These are phyloP conservation scores for Stenolophus ochropezus DNA, from an alignment of 2,888 invertebrate genomes.

Conservation along the genomic window DNA sequence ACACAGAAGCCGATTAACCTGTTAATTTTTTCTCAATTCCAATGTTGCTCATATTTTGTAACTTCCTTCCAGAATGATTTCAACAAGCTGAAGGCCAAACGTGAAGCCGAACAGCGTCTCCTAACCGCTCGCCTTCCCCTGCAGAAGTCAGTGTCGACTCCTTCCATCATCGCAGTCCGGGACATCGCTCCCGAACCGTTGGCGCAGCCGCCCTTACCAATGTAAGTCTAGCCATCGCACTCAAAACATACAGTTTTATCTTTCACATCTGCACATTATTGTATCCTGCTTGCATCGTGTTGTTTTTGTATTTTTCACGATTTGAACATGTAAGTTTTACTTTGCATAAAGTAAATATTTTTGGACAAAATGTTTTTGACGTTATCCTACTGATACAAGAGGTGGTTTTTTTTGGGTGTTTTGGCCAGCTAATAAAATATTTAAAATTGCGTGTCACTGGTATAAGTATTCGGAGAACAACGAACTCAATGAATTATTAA, in stretches of 20 bases:
- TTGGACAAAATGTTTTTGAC: constrained; percentile 23
- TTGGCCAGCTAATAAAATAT: background rate
- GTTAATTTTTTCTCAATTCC: too few relatives aligned
- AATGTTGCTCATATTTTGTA: too few relatives aligned
- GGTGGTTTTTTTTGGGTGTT: background rate
- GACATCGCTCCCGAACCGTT: constrained; percentile 77
- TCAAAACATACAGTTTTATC: constrained; percentile 54
- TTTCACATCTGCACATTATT: constrained; percentile 60
- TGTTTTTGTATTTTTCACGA: constrained; percentile 56
- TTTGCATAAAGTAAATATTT: constrained; percentile 38
- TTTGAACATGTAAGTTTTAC: constrained; percentile 51
- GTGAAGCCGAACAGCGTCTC: constrained; percentile 76
- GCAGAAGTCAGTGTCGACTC: constrained; percentile 93
- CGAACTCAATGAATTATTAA: background rate
- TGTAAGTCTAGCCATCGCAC: constrained; percentile 73
- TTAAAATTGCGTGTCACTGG: background rate
- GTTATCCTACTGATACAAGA: background rate
- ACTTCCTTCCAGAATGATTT: constrained; percentile 79
- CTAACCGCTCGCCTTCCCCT: constrained; percentile 83
- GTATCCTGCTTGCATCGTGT: constrained; percentile 55
- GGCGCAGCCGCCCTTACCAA: constrained; percentile 75
- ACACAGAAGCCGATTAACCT: too few relatives aligned
- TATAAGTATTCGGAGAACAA: background rate
- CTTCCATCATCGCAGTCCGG: constrained; percentile 86
- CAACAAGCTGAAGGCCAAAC: constrained; percentile 80